phyloP scores from a whole-genome alignment of 2,888 invertebrate species.

The Omphaloscelis lunosa region DNA sequence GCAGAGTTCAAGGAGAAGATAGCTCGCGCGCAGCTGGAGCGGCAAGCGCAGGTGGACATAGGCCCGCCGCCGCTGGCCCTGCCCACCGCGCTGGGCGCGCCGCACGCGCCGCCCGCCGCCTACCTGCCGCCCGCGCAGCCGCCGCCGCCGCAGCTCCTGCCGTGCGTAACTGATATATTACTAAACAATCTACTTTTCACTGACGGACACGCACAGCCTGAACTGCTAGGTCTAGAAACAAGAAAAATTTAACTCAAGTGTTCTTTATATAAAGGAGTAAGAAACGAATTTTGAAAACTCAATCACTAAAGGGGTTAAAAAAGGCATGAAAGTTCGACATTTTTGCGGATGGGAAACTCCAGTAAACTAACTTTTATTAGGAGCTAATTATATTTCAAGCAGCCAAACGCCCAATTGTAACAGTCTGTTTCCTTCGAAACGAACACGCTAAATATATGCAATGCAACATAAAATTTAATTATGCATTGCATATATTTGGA shows the following conservation, averaged over 20 bases:
- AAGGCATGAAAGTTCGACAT: neutral
- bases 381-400: neutral
- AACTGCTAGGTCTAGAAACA: too few species aligned
- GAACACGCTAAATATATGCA: neutral
- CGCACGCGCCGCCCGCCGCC: neutral
- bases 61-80: slow-evolving; percentile 58
- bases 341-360: neutral
- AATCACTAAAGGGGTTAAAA: neutral
- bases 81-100: slow-evolving; percentile 55
- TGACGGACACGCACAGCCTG: too few species aligned
- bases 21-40: slow-evolving; percentile 83
- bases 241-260: too few species aligned
- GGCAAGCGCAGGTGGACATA: slow-evolving; percentile 72
- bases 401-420: neutral
- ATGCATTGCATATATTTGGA: neutral
- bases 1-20: slow-evolving; percentile 89
- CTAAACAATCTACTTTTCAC: too few species aligned
- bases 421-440: neutral
- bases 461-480: neutral
- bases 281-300: too few species aligned
- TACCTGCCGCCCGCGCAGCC: slow-evolving; percentile 4
- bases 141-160: slow-evolving; percentile 14
- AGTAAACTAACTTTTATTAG: neutral
- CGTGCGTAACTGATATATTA: slow-evolving; percentile 1
- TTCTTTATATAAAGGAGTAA: too few species aligned